Conservation (phyloP, 2,888 invertebrate genomes). For the Erpobdella octoculata region DNA sequence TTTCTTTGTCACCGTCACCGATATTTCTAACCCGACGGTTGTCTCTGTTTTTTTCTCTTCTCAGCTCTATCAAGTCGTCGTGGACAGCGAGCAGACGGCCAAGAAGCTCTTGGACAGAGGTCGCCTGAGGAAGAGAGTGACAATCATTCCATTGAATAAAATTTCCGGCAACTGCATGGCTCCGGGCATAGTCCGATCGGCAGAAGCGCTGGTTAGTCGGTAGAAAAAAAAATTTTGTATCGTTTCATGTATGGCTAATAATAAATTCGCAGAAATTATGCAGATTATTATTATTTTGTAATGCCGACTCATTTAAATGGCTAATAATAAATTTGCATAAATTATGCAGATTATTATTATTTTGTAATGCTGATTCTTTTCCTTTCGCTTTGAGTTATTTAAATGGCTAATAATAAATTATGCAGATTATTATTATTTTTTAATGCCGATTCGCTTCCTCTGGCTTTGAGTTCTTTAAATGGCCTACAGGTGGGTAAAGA, state of each 20-base stretch:
- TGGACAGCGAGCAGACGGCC: slow-evolving; percentile 72
- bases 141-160: slow-evolving; percentile 84
- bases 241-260: background rate
- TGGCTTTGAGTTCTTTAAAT: background rate
- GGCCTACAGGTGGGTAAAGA: slow-evolving; percentile 63
- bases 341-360: background rate
- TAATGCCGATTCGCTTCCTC: background rate
- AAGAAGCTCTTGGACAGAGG: slow-evolving; percentile 69
- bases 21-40: background rate
- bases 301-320: background rate
- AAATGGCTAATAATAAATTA: background rate
- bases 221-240: too few relatives aligned
- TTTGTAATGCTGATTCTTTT: background rate
- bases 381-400: background rate
- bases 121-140: slow-evolving; percentile 69
- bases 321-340: background rate
- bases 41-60: slow-evolving; percentile 38
- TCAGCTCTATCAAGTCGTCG: slow-evolving; percentile 80
- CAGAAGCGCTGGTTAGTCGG: slow-evolving; percentile 52
- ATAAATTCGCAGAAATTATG: background rate
- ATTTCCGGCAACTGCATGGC: slow-evolving; percentile 64
- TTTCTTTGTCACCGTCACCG: too few relatives aligned
- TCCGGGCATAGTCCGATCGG: slow-evolving; percentile 58
- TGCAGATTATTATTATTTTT: background rate
- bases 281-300: background rate